Percentiles rank a stretch among this genome's conserved stretches.
These are phyloP conservation scores for Tetrax tetrax DNA, from an alignment of 2,113 vertebrate species.

Conservation along the genomic window DNA sequence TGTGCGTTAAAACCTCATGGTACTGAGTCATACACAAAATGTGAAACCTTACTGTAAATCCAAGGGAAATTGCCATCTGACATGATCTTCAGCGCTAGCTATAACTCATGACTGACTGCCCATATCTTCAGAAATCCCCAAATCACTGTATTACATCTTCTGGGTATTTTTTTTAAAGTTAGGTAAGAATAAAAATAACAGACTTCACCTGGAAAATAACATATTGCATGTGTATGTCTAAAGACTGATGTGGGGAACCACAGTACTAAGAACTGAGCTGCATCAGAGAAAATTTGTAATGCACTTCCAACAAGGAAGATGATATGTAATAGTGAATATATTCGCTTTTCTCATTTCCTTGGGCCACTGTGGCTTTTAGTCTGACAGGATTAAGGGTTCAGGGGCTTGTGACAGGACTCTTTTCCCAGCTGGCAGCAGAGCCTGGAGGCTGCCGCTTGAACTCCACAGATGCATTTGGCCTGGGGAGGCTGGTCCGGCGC, in stretches of 20 bases:
- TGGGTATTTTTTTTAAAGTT: neutral
- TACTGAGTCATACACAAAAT: neutral
- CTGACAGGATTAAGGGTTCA: neutral
- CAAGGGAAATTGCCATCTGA: constrained; percentile 2
- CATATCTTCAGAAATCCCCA: neutral
- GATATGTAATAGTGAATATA: neutral
- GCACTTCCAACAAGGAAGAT: neutral
- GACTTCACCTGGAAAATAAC: neutral
- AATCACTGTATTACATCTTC: neutral
- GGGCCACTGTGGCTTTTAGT: neutral
- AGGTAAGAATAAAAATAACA: neutral
- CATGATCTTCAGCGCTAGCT: neutral
- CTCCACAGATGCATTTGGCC: neutral
- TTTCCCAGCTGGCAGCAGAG: neutral
- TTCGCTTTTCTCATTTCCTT: neutral
- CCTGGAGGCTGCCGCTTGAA: fast-evolving
- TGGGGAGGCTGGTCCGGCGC: fast-evolving
- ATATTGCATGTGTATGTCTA: neutral
- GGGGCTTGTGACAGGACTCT: neutral
- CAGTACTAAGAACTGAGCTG: neutral
- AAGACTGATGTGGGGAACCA: neutral
- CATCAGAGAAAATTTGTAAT: neutral
- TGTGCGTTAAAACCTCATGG: neutral
- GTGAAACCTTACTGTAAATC: constrained; percentile 13
- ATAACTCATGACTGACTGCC: neutral